These are phyloP conservation scores for Benitochromis conjunctus DNA, from an alignment of 2,113 vertebrate genomes.

Conservation along the genomic window DNA sequence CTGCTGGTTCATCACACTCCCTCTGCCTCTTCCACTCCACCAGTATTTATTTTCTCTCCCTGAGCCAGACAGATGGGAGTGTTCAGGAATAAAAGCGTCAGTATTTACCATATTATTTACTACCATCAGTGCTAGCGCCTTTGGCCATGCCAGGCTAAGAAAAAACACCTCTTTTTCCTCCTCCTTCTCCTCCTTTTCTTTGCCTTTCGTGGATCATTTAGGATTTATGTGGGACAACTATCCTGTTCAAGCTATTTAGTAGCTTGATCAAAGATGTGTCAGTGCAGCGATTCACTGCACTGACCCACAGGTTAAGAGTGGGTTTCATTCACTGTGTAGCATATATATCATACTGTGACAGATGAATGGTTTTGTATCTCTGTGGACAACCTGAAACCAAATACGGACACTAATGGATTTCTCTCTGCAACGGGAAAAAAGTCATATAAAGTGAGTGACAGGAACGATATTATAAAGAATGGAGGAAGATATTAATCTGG, in stretches of 20 bases:
- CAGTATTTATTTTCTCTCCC: slow-evolving; percentile 49
- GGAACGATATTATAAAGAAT: not conserved
- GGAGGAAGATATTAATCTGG: not conserved
- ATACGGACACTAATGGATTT: slow-evolving; percentile 9
- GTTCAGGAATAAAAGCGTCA: slow-evolving; percentile 56
- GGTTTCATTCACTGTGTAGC: slow-evolving; percentile 13
- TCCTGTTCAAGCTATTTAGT: slow-evolving; percentile 38
- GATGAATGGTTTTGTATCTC: slow-evolving; percentile 19
- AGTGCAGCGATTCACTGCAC: slow-evolving; percentile 30
- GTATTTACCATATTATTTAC: slow-evolving; percentile 67
- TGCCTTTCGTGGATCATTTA: slow-evolving; percentile 10
- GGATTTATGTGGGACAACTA: slow-evolving; percentile 47
- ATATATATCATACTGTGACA: slow-evolving; percentile 47
- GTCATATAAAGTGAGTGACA: slow-evolving; percentile 3
- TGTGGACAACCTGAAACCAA: slow-evolving; percentile 19
- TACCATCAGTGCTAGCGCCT: slow-evolving; percentile 11
- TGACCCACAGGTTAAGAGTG: slow-evolving; percentile 51
- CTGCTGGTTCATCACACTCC: slow-evolving; percentile 19
- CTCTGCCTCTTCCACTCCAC: slow-evolving; percentile 5
- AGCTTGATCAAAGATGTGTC: slow-evolving; percentile 60
- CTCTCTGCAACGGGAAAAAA: slow-evolving; percentile 3
- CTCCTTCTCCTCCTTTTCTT: not conserved
- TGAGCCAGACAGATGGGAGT: slow-evolving; percentile 54
- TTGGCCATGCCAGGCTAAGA: slow-evolving; percentile 11
- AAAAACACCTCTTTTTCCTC: not conserved